Evolutionary conservation across 2,113 vertebrate genomes (phyloP).

Genomic region (Pelmatolapia mariae): DNA sequence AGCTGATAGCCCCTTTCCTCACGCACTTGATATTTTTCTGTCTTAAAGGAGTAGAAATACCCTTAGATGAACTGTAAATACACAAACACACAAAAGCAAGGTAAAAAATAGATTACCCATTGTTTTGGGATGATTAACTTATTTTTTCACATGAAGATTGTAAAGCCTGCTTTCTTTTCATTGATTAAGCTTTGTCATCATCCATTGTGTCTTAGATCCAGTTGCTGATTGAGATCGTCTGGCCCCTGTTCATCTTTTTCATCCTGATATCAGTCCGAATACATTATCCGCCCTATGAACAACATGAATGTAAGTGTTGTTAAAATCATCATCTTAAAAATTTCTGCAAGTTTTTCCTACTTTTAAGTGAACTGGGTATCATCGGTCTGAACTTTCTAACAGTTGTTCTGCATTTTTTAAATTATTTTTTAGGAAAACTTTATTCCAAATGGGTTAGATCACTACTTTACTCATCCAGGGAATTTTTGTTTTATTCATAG

Average conservation of each 20-base stretch:
- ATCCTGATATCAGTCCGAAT: slow-evolving; percentile 93
- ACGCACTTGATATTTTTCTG: neutral
- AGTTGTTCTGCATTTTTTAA: neutral
- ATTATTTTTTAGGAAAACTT: neutral
- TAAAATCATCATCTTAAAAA: neutral
- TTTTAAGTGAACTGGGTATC: neutral
- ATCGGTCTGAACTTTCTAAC: neutral
- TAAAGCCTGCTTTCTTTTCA: neutral
- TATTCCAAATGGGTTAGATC: neutral
- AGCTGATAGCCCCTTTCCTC: neutral
- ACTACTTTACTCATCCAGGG: neutral
- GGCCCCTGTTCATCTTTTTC: slow-evolving; percentile 98
- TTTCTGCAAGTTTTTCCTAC: neutral
- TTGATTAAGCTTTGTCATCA: neutral
- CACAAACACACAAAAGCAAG: neutral
- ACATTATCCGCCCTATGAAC: slow-evolving; percentile 92
- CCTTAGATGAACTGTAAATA: neutral
- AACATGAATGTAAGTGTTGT: slow-evolving; percentile 88
- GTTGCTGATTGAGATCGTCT: slow-evolving; percentile 89
- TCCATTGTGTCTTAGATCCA: slow-evolving; percentile 75
- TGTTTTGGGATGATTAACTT: neutral
- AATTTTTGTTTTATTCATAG: neutral
- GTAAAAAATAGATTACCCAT: neutral
- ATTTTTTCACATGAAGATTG: neutral
- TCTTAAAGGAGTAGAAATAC: neutral